Percentiles rank a stretch among this genome's conserved stretches.
Evolutionary conservation across 2,113 vertebrate genomes (phyloP).

Genomic region (Tetrax tetrax): DNA sequence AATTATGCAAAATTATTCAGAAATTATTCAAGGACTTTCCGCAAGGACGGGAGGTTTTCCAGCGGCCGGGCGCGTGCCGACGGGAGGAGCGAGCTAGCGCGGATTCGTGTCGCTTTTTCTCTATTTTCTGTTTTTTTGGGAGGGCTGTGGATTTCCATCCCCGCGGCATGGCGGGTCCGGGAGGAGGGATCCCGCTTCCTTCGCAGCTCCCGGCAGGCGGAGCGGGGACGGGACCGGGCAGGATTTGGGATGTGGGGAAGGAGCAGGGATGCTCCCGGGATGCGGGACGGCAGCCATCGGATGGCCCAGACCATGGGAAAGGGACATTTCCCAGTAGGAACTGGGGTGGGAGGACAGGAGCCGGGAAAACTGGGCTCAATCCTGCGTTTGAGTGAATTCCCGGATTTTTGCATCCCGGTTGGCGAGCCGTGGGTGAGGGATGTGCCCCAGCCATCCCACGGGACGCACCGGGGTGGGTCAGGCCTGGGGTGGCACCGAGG

Average conservation of each 20-base stretch:
- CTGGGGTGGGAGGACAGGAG: background rate
- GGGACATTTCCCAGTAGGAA: background rate
- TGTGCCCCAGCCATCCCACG: fast-evolving
- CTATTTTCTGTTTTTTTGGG: background rate
- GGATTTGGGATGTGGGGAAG: background rate
- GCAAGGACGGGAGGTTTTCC: background rate
- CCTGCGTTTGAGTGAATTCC: background rate
- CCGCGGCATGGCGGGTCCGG: background rate
- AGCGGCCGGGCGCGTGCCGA: background rate
- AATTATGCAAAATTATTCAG: conserved; percentile 27
- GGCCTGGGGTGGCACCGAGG: background rate
- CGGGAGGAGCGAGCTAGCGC: background rate
- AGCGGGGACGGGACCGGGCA: background rate
- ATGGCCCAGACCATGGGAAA: background rate
- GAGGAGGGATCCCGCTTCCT: background rate
- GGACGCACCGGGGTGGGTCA: background rate
- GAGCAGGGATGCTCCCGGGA: background rate
- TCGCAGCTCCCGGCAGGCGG: background rate
- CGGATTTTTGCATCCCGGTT: background rate
- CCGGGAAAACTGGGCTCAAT: background rate
- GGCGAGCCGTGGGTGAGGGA: background rate
- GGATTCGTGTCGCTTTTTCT: background rate
- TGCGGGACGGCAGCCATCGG: too few relatives aligned
- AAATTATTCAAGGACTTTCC: background rate
- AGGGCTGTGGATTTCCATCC: background rate